Base-by-base conservation (phyloP, 1,140 invertebrate species). In the Wiebesia pumilae region DNA sequence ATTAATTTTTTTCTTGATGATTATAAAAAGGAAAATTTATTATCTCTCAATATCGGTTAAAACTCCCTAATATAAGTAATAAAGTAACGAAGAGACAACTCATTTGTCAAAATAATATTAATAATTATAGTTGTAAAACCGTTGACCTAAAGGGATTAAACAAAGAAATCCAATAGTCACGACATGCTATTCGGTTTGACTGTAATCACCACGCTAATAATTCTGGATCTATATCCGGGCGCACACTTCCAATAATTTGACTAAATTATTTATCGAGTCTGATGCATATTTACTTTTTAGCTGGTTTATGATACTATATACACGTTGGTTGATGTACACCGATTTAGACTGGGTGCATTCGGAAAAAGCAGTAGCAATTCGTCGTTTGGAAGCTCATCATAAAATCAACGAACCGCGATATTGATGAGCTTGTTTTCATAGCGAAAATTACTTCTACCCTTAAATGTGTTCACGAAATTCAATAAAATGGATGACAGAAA, bases 391-490 rank as follows among this genome's bases (percentile, higher is more conserved):
- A 33, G 21, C 79, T 82, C 38, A 71, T 71, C 82, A 35, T 33
- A 40, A 30, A 62, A 19, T 40, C 67, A 85, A 77, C 71, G 69
- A 82, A 30, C 21, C 58, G 58, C 67, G 67, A 51, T 69, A 86
- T 86, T 82, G 58, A 81, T 80, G 38, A 77, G 79, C 71, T 78
- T 54, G 73, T 84, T 79, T 84, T 79, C 75, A 75, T 47, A 62
- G 51, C 27, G 71, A 77, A 86, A 86, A 87, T 87, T 81, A 83
- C 73, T 79, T 87, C 83, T 83, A 54, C 40, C 73, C 73, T 79
- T 47, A 3, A 71, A 40, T 83, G 3, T 30, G n/a, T 51, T n/a
- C 12, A 12, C 84, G 47, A 69, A 83, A 87, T 3, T 83, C 16
- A 67, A 87, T 81, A 69, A 89, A 73, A 2, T 51, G 62, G 38